These are phyloP conservation scores for Stenurella melanura DNA, from an alignment of 2,888 invertebrate species.

Conservation along the genomic window DNA sequence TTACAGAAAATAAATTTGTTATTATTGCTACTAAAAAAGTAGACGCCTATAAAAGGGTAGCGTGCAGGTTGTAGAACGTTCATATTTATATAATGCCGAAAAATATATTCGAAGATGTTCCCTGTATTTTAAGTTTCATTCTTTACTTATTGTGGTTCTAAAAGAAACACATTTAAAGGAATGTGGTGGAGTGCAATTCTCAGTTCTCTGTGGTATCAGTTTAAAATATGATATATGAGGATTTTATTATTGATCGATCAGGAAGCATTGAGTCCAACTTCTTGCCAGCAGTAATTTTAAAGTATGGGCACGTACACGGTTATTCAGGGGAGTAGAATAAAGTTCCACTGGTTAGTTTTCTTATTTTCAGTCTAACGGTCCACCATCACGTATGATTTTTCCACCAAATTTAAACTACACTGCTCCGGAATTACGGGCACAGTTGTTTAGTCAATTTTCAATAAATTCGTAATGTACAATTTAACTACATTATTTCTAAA, in stretches of 20 bases:
- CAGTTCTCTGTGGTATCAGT: conserved; percentile 19
- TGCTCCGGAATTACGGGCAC: neutral
- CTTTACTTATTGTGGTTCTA: neutral
- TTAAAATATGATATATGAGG: conserved; percentile 34
- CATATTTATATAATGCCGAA: neutral
- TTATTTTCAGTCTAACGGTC: neutral
- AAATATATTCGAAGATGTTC: neutral
- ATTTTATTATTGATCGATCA: conserved; percentile 44
- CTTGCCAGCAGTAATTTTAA: conserved; percentile 45
- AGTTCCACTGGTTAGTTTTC: neutral
- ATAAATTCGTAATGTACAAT: too few relatives aligned
- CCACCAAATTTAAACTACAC: neutral
- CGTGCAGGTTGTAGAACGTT: conserved; percentile 1
- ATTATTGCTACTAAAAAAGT: neutral
- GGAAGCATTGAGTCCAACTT: conserved; percentile 41
- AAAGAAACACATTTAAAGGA: neutral
- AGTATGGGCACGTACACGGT: conserved; percentile 45
- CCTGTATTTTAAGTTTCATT: conserved; percentile 2
- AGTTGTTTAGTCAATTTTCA: too few relatives aligned
- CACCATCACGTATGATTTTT: neutral
- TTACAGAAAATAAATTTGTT: conserved; percentile 7
- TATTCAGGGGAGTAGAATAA: conserved; percentile 43
- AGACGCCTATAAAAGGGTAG: neutral
- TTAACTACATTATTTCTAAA: too few relatives aligned
- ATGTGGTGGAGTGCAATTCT: neutral